A percentile compares a stretch with the other conserved stretches of the same genome.
Evolutionary conservation across 2,888 invertebrate species (phyloP).

Genomic region (Stegana nigrithorax): DNA sequence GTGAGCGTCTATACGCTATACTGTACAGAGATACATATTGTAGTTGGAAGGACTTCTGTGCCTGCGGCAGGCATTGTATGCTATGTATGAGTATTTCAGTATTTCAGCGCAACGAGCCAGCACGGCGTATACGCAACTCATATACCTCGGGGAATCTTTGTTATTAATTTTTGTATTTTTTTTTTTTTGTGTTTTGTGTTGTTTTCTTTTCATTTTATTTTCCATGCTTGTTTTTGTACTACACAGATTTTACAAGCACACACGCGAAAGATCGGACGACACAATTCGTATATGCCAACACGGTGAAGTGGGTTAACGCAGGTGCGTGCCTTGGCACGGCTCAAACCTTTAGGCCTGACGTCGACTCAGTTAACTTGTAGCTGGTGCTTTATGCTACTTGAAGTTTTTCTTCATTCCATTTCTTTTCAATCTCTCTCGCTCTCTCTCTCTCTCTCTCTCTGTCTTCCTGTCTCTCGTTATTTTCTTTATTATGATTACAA

Average conservation of each 20-base stretch:
- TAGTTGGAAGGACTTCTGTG: too few relatives aligned
- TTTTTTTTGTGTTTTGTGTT: too few relatives aligned
- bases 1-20: too few relatives aligned
- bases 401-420: not conserved
- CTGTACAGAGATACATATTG: too few relatives aligned
- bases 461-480: not conserved
- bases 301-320: not conserved
- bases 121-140: slow-evolving; percentile 32
- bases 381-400: not conserved
- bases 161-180: slow-evolving; percentile 49
- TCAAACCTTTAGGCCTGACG: not conserved
- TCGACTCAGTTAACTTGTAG: not conserved
- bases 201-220: too few relatives aligned
- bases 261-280: too few relatives aligned
- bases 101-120: too few relatives aligned
- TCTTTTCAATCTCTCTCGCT: slow-evolving; percentile 25
- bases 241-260: slow-evolving; percentile 54
- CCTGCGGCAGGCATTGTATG: too few relatives aligned
- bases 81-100: too few relatives aligned
- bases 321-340: not conserved
- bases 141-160: slow-evolving; percentile 44
- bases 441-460: too few relatives aligned
- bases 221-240: too few relatives aligned
- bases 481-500: slow-evolving; percentile 31
- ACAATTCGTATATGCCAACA: too few relatives aligned